A percentile compares a stretch with the other conserved stretches of the same genome.
Evolutionary conservation across 2,797 vertebrate species (phyloP).

Genomic region (Sebastes variabilis): DNA sequence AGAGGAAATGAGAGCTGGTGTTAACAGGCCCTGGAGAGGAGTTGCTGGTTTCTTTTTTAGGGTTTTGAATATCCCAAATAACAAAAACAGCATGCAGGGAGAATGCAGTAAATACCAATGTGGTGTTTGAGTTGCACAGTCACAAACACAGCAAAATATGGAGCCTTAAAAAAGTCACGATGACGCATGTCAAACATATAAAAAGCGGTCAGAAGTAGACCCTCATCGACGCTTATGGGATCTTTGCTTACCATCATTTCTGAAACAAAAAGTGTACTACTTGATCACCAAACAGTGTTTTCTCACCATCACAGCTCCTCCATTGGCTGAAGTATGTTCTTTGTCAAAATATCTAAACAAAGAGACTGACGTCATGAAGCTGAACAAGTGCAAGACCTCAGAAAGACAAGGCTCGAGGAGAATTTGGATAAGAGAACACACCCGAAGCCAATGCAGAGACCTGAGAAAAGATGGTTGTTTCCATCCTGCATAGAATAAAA

Average conservation of each 20-base stretch:
- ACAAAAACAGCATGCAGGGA: slow-evolving; percentile 14
- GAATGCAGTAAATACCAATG: slow-evolving; percentile 38
- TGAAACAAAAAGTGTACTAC: background rate
- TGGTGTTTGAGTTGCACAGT: slow-evolving; percentile 10
- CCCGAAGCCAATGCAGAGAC: background rate
- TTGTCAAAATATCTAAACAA: background rate
- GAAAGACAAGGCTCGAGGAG: background rate
- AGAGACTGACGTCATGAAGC: background rate
- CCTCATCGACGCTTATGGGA: background rate
- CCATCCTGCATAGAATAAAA: background rate
- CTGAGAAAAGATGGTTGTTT: background rate
- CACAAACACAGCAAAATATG: slow-evolving; percentile 17
- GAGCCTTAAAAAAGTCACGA: background rate
- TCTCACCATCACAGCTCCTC: background rate
- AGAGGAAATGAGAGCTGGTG: slow-evolving; percentile 43
- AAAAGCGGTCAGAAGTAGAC: background rate
- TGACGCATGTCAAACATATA: background rate
- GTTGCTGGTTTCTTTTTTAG: background rate
- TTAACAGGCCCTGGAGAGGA: slow-evolving; percentile 30
- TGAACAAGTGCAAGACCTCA: background rate
- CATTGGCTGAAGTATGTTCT: background rate
- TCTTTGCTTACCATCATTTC: background rate
- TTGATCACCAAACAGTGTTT: background rate
- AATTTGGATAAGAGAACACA: background rate
- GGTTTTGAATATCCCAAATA: slow-evolving; percentile 14